Conservation (phyloP, 2,113 vertebrate species). For the Embiotoca jacksoni region DNA sequence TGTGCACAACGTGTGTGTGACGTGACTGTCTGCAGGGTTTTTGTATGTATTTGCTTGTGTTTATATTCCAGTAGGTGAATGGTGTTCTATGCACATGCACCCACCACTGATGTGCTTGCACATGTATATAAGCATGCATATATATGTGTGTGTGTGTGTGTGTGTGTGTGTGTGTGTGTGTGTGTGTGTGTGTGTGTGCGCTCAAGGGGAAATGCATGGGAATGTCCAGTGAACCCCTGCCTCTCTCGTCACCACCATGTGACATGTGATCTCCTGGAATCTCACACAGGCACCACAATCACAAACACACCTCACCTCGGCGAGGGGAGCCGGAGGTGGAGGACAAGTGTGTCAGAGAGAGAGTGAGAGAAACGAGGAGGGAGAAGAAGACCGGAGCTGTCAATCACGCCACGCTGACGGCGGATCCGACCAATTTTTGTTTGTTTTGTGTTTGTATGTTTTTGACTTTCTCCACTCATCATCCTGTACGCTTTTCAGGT, state of each 20-base stretch:
- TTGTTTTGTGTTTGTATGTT: constrained; percentile 73
- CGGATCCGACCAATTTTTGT: constrained; percentile 48
- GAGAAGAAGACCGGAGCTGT: constrained; percentile 49
- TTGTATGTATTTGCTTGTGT: not conserved
- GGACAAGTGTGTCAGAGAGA: constrained; percentile 45
- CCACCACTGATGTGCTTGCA: too few relatives aligned
- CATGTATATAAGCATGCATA: too few relatives aligned
- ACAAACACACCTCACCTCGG: constrained; percentile 78
- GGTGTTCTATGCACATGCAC: too few relatives aligned
- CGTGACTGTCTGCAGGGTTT: not conserved
- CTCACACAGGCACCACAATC: constrained; percentile 80
- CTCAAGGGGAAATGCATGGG: constrained; percentile 68
- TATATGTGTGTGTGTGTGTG: constrained; percentile 2
- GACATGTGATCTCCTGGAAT: constrained; percentile 84
- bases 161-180: constrained; percentile 9
- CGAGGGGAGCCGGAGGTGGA: constrained; percentile 49
- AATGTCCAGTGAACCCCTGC: constrained; percentile 64
- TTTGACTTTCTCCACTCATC: constrained; percentile 17
- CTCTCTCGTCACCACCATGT: constrained; percentile 74
- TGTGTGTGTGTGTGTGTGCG: constrained; percentile 10
- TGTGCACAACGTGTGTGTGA: too few relatives aligned
- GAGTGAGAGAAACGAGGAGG: constrained; percentile 17
- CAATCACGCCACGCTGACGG: constrained; percentile 67
- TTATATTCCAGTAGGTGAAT: not conserved
- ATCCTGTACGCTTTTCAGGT: constrained; percentile 17